Percentiles rank a stretch among this genome's conserved stretches.
Evolutionary conservation across 2,888 invertebrate genomes (phyloP).

Genomic region (Antitype chi): DNA sequence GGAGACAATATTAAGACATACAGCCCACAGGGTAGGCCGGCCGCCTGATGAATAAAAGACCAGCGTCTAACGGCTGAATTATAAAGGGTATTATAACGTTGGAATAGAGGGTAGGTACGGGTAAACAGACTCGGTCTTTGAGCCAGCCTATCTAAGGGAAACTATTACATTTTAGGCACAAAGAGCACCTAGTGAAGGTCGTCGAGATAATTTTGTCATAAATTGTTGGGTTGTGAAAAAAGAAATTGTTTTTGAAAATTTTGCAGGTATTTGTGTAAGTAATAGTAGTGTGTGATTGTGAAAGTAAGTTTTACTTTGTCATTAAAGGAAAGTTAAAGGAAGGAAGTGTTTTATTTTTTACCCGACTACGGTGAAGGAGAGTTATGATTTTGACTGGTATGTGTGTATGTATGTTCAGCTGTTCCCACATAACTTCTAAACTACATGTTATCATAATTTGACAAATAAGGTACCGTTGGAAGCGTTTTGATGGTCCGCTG

Average conservation of each 20-base stretch:
- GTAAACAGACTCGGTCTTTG: constrained; percentile 37
- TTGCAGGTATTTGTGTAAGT: not conserved
- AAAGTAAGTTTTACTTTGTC: not conserved
- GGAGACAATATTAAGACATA: constrained; percentile 43
- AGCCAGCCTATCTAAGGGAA: constrained; percentile 28
- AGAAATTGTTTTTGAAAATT: not conserved
- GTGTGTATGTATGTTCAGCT: too few species aligned
- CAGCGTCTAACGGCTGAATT: constrained; percentile 57
- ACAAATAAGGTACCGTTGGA: too few species aligned
- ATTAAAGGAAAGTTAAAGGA: too few species aligned
- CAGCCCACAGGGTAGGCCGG: constrained; percentile 16
- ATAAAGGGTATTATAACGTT: constrained; percentile 60
- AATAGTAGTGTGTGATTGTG: not conserved
- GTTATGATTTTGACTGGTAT: too few species aligned
- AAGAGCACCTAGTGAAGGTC: constrained; percentile 24
- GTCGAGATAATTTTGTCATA: constrained; percentile 6
- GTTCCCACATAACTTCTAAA: too few species aligned
- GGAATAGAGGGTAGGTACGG: constrained; percentile 26
- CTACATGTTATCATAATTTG: too few species aligned
- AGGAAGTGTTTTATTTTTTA: not conserved
- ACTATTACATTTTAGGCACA: constrained; percentile 39
- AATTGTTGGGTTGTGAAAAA: constrained; percentile 6
- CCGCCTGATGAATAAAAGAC: constrained; percentile 64
- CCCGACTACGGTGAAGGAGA: too few species aligned
- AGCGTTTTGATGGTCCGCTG: too few species aligned